Base-by-base conservation (phyloP, 1,140 invertebrate species). In the Neodiprion pinetum region DNA sequence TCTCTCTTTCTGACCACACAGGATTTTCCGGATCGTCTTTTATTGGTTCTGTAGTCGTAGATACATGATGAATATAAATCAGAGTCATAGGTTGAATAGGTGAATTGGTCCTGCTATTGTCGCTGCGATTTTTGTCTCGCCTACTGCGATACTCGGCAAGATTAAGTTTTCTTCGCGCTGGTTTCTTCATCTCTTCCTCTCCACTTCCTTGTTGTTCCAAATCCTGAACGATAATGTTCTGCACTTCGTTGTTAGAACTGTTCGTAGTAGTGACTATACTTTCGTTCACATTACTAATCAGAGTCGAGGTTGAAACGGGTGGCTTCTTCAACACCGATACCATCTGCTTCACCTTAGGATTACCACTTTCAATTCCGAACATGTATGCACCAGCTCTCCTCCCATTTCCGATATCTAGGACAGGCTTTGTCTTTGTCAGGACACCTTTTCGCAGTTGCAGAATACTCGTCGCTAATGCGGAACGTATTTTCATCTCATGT, bases 91-190 rank as follows among this genome's bases (percentile, higher is more conserved):
- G 82, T 72, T 84, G 78, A 9, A 82, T 40, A 0, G 83, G 81
- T 48, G 80, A 82, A 76, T 76, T 83, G 1, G 82, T 83, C 71
- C 80, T 78, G 72, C 78, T 84, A 66, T 76, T 82, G 74, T 85
- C 80, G 72, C 81, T 83, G 23, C 79, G 73, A 65, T 80, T 80
- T 70, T 88, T 86, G 81, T 87, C 85, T 72, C 84, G 78, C 67
- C 88, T 81, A 71, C 81, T 88, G 74, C 88, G 85, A 76, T 91
- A 90, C 77, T 90, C 89, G 71, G 87, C 84, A 9, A 91, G 75
- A 81, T 90, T 90, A 9, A 90, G 78, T 82, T 90, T 88, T 78
- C 80, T 87, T 53, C 81, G 77, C 0, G 80, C 75, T 0, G 75
- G 79, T 67, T 87, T 89, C 66, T 84, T 88, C 1, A 75, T 72